These are phyloP conservation scores for Leuciscus idus DNA, from an alignment of 2,113 vertebrate genomes.

Conservation along the genomic window DNA sequence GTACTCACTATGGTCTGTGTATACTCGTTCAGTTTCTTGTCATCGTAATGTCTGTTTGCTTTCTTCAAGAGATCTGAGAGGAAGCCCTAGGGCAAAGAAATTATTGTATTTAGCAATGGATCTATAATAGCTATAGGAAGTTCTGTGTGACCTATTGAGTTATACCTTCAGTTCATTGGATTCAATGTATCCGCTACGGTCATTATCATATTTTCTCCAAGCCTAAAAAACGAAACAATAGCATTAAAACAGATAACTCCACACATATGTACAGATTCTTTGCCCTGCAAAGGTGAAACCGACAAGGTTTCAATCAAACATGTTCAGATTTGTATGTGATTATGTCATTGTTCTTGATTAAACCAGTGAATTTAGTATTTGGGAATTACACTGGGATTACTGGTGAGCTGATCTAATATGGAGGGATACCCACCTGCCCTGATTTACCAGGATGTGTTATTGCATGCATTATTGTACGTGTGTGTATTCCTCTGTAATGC, in stretches of 20 bases:
- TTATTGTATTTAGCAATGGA: neutral
- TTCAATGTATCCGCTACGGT: slow-evolving; percentile 96
- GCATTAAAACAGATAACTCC: slow-evolving; percentile 1
- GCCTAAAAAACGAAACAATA: slow-evolving; percentile 75
- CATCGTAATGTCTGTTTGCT: slow-evolving; percentile 89
- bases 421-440: neutral
- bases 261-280: neutral
- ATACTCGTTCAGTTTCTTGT: slow-evolving; percentile 93
- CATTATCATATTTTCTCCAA: slow-evolving; percentile 93
- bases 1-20: slow-evolving; percentile 93
- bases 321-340: neutral
- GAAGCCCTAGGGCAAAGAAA: slow-evolving; percentile 80
- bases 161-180: slow-evolving; percentile 97
- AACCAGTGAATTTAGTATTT: neutral
- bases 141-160: slow-evolving; percentile 42
- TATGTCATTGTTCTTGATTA: neutral
- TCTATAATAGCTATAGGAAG: slow-evolving; percentile 5
- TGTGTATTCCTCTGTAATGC: neutral
- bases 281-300: neutral
- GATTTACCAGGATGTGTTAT: neutral
- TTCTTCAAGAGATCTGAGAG: slow-evolving; percentile 94
- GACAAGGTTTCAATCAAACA: neutral
- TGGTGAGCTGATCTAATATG: neutral
- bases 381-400: slow-evolving; percentile 27
- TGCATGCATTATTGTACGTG: neutral